phyloP scores from a whole-genome alignment of 2,113 vertebrate species.

The Grammomys dolichurus region DNA sequence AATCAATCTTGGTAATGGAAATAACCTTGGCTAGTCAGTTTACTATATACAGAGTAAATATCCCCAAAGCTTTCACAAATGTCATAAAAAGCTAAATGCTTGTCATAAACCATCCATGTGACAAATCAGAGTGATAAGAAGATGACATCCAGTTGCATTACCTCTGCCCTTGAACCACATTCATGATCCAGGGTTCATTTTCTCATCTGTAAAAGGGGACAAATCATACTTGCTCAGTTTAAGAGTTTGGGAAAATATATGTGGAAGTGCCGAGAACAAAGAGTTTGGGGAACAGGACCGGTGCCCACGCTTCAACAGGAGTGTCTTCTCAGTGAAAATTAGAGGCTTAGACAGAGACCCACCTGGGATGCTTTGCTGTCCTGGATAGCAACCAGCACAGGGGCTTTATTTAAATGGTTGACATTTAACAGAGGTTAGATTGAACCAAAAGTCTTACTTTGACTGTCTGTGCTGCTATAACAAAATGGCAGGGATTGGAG shows the following conservation, averaged over 20 bases:
- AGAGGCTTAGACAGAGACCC: too few relatives aligned
- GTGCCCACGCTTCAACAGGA: background rate
- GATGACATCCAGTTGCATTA: background rate
- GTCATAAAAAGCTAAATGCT: conserved; percentile 70
- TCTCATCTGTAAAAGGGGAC: conserved; percentile 16
- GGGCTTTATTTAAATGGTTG: background rate
- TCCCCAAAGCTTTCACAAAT: conserved; percentile 55
- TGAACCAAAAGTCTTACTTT: background rate
- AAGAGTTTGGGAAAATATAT: background rate
- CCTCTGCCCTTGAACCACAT: background rate
- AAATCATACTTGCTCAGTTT: background rate
- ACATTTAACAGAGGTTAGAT: background rate
- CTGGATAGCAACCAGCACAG: background rate
- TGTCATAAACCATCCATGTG: background rate
- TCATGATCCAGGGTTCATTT: background rate
- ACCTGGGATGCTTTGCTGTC: background rate
- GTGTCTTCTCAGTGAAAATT: background rate
- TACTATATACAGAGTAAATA: conserved; percentile 33
- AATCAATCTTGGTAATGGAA: conserved; percentile 51
- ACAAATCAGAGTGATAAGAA: background rate
- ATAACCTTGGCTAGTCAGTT: conserved; percentile 61
- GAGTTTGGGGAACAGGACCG: background rate
- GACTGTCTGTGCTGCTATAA: background rate
- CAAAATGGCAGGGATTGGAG: background rate
- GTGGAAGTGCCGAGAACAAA: background rate